A percentile compares a stretch with the other conserved stretches of the same genome.
These are phyloP conservation scores for Ameiurus melas DNA, from an alignment of 2,113 vertebrate genomes.

Conservation along the genomic window DNA sequence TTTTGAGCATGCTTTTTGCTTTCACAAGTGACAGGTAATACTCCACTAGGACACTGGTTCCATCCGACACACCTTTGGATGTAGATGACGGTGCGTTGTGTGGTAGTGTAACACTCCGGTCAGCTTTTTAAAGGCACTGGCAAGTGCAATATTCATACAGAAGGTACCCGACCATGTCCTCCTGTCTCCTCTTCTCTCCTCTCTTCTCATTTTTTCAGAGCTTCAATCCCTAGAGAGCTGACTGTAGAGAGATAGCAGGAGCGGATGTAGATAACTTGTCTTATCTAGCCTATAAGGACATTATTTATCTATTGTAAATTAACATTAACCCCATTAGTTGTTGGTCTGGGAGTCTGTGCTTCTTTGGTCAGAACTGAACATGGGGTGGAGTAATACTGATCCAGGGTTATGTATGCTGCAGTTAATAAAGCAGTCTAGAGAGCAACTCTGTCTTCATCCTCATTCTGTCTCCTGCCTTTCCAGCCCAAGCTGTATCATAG, in stretches of 20 bases:
- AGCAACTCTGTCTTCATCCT: conserved; percentile 18
- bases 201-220: neutral
- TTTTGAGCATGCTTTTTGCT: conserved; percentile 45
- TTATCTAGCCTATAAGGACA: conserved; percentile 19
- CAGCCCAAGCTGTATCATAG: conserved; percentile 28
- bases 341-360: neutral
- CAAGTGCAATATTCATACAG: conserved; percentile 16
- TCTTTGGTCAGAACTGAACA: conserved; percentile 4
- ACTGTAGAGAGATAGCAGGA: conserved; percentile 18
- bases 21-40: conserved; percentile 51
- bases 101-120: conserved; percentile 13
- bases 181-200: neutral
- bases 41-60: conserved; percentile 1
- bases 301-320: conserved; percentile 17
- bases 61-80: conserved; percentile 36
- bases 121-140: conserved; percentile 36
- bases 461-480: conserved; percentile 38
- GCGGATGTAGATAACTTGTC: conserved; percentile 28
- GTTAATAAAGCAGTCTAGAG: neutral
- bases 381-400: neutral
- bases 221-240: conserved; percentile 19
- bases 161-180: conserved; percentile 15
- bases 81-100: conserved; percentile 30
- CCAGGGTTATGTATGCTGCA: neutral
- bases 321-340: conserved; percentile 10